Conservation (phyloP, 2,797 vertebrate species). For the Cirrhinus molitorella region DNA sequence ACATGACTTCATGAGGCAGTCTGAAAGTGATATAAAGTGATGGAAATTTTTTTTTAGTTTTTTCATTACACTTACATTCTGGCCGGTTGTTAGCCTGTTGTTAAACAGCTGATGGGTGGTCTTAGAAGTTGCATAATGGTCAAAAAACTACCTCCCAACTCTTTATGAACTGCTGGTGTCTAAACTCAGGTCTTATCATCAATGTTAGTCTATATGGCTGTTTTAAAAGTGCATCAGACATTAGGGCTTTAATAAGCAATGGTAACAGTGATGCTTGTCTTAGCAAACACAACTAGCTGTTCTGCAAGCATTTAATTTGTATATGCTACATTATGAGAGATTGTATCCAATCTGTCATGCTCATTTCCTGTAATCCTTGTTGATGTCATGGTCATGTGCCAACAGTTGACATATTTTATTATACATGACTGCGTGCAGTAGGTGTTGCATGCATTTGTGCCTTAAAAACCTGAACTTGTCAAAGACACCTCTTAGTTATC, state of each 20-base stretch:
- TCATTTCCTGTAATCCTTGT: not conserved
- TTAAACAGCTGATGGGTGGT: not conserved
- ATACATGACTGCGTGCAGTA: not conserved
- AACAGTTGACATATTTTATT: not conserved
- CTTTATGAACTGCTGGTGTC: not conserved
- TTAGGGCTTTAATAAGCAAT: not conserved
- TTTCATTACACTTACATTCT: not conserved
- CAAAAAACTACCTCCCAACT: not conserved
- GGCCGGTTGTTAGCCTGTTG: not conserved
- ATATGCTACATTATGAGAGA: not conserved
- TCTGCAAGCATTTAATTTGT: not conserved
- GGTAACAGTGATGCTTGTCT: not conserved
- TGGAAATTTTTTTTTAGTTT: not conserved
- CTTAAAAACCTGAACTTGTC: constrained; percentile 16
- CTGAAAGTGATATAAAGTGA: not conserved
- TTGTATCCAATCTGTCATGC: not conserved
- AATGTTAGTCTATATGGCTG: not conserved
- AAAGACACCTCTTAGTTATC: constrained; percentile 5
- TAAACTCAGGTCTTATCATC: not conserved
- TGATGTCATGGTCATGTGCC: not conserved
- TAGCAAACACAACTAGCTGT: not conserved
- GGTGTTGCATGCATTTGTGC: constrained; percentile 5
- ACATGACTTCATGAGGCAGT: not conserved
- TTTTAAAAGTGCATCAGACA: not conserved
- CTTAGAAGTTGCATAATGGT: not conserved